Evolutionary conservation across 2,797 vertebrate genomes (phyloP).

Genomic region (Sebastes cheni): DNA sequence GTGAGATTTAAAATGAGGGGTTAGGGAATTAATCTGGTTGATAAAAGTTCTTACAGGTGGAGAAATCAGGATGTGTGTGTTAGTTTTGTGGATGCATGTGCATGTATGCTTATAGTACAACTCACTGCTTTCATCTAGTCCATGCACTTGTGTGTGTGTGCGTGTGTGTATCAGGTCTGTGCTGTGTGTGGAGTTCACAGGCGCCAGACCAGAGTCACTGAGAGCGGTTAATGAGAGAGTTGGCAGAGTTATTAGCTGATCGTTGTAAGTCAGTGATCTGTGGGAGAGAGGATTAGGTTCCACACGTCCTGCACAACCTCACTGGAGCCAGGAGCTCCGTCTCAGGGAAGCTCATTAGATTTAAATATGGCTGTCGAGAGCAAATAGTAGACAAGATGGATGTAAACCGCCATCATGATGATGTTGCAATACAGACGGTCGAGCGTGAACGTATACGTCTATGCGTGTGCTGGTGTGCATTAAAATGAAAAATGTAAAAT

Average conservation of each 20-base stretch:
- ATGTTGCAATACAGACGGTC: conserved; percentile 31
- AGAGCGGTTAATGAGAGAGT: conserved; percentile 70
- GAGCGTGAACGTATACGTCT: conserved; percentile 8
- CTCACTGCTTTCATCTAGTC: background rate
- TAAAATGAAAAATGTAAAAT: conserved; percentile 26
- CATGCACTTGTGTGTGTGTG: background rate
- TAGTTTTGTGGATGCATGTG: background rate
- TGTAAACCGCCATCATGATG: conserved; percentile 17
- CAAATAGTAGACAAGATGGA: conserved; percentile 52
- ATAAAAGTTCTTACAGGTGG: background rate
- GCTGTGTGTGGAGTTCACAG: conserved; percentile 45
- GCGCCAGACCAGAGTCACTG: conserved; percentile 56
- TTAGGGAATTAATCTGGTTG: background rate
- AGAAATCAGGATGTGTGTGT: background rate
- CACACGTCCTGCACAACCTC: conserved; percentile 59
- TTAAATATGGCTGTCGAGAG: conserved; percentile 59
- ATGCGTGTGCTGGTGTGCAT: conserved; percentile 1
- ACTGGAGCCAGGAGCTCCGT: conserved; percentile 44
- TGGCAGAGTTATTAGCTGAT: conserved; percentile 77
- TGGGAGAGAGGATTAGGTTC: conserved; percentile 67
- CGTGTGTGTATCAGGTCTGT: conserved; percentile 2
- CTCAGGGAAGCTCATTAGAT: conserved; percentile 64
- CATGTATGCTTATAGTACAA: background rate
- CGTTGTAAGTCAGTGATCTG: conserved; percentile 75
- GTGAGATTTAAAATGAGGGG: background rate